These are phyloP conservation scores for Gymnoscopelus braueri DNA, from an alignment of 2,797 vertebrate genomes.

Conservation along the genomic window DNA sequence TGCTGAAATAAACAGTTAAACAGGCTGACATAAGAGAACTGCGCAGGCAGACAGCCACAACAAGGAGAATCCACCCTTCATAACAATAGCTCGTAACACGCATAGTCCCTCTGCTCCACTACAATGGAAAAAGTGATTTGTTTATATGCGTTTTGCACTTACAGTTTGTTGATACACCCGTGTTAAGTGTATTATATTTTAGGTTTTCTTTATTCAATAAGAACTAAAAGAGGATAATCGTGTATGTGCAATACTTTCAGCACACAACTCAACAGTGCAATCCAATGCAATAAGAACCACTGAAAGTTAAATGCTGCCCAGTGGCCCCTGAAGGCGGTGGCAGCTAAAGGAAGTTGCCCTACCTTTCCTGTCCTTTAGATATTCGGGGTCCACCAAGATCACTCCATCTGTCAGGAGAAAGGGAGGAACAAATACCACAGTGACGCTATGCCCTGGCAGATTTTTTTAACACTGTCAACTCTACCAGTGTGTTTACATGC, in stretches of 20 bases:
- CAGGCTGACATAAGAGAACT: conserved; percentile 36
- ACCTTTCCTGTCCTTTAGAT: conserved; percentile 93
- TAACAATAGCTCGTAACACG: background rate
- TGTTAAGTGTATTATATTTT: too few relatives aligned
- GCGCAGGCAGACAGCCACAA: background rate
- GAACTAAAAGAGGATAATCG: background rate
- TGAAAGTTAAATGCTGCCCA: too few relatives aligned
- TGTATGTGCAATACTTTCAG: too few relatives aligned
- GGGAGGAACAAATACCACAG: conserved; percentile 5
- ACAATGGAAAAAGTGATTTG: background rate
- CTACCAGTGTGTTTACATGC: background rate
- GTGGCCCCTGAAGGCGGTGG: background rate
- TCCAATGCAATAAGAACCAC: too few relatives aligned
- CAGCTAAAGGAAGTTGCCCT: conserved; percentile 2
- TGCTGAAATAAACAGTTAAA: conserved; percentile 72
- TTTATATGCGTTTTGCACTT: too few relatives aligned
- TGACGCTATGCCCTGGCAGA: background rate
- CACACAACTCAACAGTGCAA: background rate
- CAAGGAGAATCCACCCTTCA: background rate
- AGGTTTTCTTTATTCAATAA: background rate
- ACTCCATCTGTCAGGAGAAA: conserved; percentile 83
- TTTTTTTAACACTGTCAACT: background rate
- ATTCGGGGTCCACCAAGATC: conserved; percentile 89
- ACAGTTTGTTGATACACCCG: too few relatives aligned
- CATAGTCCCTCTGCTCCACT: background rate